Conservation (phyloP, 1,140 invertebrate genomes). For the Diabrotica virgifera region DNA sequence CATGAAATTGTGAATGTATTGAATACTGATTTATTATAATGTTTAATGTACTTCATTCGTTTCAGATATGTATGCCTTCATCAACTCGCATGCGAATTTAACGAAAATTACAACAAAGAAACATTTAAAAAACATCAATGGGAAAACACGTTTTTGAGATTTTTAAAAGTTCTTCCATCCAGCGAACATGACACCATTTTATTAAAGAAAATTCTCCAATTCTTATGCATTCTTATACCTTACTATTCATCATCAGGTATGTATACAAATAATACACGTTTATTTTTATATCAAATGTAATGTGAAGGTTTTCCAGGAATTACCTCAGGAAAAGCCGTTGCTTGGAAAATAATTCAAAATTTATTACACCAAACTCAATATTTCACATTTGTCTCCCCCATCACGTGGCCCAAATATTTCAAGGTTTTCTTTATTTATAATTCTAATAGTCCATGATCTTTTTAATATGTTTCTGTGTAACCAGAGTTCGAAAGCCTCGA, state of each 20-base stretch:
- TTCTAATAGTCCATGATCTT: too few species aligned
- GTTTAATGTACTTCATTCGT: constrained; percentile 17
- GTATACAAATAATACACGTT: not conserved
- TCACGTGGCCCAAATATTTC: too few species aligned
- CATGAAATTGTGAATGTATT: not conserved
- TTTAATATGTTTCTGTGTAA: too few species aligned
- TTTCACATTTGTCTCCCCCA: too few species aligned
- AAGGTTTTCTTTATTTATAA: too few species aligned
- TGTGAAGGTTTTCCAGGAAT: too few species aligned
- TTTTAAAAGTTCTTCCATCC: constrained; percentile 58
- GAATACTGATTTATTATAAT: not conserved
- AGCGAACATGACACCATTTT: constrained; percentile 58
- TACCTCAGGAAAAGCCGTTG: too few species aligned
- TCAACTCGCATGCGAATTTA: constrained; percentile 25
- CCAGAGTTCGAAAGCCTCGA: too few species aligned
- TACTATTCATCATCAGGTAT: constrained; percentile 5
- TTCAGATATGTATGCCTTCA: constrained; percentile 41
- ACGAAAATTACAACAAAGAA: constrained; percentile 29
- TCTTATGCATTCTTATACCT: constrained; percentile 48
- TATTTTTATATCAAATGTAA: too few species aligned
- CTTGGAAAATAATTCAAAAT: too few species aligned
- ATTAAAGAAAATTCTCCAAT: constrained; percentile 55
- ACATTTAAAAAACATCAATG: constrained; percentile 56
- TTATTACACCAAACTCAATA: too few species aligned
- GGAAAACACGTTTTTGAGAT: constrained; percentile 57